Evolutionary conservation across 2,797 vertebrate genomes (phyloP).

Genomic region (Cottoperca gobio): DNA sequence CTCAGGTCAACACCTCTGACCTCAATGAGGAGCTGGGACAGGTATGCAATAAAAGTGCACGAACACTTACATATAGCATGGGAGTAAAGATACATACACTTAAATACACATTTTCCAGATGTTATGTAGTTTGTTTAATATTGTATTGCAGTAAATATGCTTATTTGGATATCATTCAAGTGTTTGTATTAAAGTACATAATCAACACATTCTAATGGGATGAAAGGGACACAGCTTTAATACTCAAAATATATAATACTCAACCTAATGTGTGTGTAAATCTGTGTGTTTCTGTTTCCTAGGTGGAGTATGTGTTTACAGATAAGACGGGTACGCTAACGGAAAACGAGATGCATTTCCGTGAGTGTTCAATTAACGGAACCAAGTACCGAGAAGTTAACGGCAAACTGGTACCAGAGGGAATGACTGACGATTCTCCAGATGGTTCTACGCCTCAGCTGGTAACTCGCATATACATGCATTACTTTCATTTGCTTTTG

Average conservation of each 20-base stretch:
- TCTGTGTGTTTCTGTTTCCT: constrained; percentile 32
- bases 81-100: not conserved
- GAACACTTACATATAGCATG: not conserved
- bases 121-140: not conserved
- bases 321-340: constrained; percentile 98
- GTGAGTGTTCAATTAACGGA: constrained; percentile 96
- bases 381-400: constrained; percentile 96
- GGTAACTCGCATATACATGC: constrained; percentile 61
- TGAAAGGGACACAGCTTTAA: not conserved
- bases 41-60: constrained; percentile 77
- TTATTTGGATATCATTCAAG: not conserved
- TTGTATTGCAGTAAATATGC: not conserved
- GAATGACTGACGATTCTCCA: constrained; percentile 89
- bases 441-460: constrained; percentile 83
- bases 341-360: constrained; percentile 99
- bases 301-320: constrained; percentile 99
- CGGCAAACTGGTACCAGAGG: constrained; percentile 92
- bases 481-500: not conserved
- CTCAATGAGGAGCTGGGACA: constrained; percentile 98
- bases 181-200: not conserved
- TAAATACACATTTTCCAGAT: not conserved
- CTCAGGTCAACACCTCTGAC: constrained; percentile 99
- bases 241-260: not conserved
- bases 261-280: not conserved
- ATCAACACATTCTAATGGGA: not conserved